phyloP scores from a whole-genome alignment of 23 tunicate genomes.

The Styela plicata region DNA sequence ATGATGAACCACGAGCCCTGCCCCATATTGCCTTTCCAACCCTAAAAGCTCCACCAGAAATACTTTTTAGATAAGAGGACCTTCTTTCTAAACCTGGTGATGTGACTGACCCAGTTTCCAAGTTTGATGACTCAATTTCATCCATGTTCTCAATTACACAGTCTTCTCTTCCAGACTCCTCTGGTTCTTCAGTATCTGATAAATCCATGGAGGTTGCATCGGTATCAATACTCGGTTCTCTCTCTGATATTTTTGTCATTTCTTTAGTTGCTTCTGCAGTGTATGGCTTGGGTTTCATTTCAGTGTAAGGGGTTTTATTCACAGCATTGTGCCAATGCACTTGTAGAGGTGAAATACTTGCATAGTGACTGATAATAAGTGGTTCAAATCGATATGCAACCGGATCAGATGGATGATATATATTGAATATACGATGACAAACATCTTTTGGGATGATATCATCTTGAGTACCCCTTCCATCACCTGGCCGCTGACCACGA shows the following conservation, averaged over 20 bases:
- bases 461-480: constrained; percentile 16
- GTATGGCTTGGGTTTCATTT: constrained; percentile 10
- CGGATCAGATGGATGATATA: constrained; percentile 92
- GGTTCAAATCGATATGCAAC: constrained; percentile 95
- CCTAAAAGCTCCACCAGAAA: constrained; percentile 73
- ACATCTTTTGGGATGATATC: constrained; percentile 42
- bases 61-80: constrained; percentile 32
- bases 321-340: constrained; percentile 33
- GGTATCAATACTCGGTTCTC: neutral
- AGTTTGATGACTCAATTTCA: neutral
- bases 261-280: neutral
- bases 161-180: neutral
- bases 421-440: constrained; percentile 47
- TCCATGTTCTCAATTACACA: neutral
- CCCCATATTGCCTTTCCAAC: constrained; percentile 59
- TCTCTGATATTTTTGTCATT: constrained; percentile 7
- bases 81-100: constrained; percentile 10
- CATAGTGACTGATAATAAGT: constrained; percentile 43
- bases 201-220: neutral
- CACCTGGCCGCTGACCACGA: constrained; percentile 45
- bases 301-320: constrained; percentile 5
- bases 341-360: constrained; percentile 55
- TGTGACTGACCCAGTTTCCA: neutral
- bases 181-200: constrained; percentile 19
- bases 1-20: constrained; percentile 34